These are phyloP conservation scores for Pegoplata infirma DNA, from an alignment of 2,888 invertebrate genomes.

Conservation along the genomic window DNA sequence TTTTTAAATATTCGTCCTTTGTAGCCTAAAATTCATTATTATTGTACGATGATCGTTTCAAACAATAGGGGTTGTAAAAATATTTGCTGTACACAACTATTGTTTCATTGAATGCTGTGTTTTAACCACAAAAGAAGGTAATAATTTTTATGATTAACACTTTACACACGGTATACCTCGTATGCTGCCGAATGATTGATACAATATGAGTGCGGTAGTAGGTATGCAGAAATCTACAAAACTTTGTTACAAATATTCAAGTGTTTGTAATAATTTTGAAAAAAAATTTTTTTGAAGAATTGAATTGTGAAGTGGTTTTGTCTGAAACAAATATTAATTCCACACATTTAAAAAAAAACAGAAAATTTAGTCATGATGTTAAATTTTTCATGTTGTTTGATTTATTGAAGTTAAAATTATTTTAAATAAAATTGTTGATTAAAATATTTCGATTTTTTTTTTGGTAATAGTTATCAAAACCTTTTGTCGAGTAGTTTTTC, in stretches of 20 bases:
- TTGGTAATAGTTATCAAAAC: no score
- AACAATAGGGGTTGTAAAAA: constrained; percentile 62
- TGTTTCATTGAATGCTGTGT: constrained; percentile 55
- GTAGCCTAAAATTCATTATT: background rate
- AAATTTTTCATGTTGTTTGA: no score
- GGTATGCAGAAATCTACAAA: constrained; percentile 15
- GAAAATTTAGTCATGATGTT: no score
- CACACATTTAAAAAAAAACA: no score
- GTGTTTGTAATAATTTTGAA: constrained; percentile 35
- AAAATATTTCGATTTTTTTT: no score
- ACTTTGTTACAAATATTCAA: constrained; percentile 57
- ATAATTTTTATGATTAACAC: constrained; percentile 58
- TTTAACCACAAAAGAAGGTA: constrained; percentile 55
- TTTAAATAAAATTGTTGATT: no score
- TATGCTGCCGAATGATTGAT: background rate
- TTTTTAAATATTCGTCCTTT: constrained; percentile 43
- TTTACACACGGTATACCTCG: constrained; percentile 10
- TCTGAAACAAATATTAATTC: background rate
- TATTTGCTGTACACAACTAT: constrained; percentile 58
- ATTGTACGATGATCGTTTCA: constrained; percentile 12
- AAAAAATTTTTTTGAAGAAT: background rate
- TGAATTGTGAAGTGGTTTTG: constrained; percentile 39
- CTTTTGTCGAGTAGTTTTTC: no score
- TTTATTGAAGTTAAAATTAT: no score
- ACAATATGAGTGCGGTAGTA: background rate